A percentile compares a stretch with the other conserved stretches of the same genome.
Conservation (phyloP, 2,888 invertebrate genomes). For the Lathronympha strigana region DNA sequence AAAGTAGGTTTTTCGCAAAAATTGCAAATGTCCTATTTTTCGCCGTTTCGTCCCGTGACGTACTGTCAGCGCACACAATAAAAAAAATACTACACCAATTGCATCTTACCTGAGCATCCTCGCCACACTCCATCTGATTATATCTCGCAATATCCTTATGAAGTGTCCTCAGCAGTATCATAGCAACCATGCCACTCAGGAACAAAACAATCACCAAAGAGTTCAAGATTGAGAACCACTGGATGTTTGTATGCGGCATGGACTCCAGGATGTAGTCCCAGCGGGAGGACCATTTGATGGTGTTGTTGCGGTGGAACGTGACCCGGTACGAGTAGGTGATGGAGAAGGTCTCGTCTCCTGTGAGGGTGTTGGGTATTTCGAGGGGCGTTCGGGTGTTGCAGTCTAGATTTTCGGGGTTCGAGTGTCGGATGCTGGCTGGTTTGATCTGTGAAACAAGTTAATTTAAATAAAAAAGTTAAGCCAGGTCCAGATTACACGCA, state of each 20-base stretch:
- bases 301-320: constrained; percentile 90
- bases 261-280: constrained; percentile 99
- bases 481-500: no score
- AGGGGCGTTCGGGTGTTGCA: constrained; percentile 86
- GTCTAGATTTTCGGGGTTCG: constrained; percentile 71
- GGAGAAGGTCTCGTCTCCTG: constrained; percentile 79
- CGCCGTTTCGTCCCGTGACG: no score
- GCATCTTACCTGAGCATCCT: constrained; percentile 93
- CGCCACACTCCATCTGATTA: constrained; percentile 96
- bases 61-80: background rate
- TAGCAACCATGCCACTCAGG: constrained; percentile 99
- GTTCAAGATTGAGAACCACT: constrained; percentile 99
- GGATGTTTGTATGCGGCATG: constrained; percentile 99
- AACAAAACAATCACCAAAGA: constrained; percentile 98
- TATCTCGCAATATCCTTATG: constrained; percentile 99
- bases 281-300: constrained; percentile 98
- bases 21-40: no score
- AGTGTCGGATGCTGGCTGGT: constrained; percentile 85
- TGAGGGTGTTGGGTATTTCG: constrained; percentile 86
- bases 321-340: constrained; percentile 96
- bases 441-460: constrained; percentile 62
- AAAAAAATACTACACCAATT: background rate
- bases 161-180: constrained; percentile 98
- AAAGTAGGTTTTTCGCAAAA: no score
- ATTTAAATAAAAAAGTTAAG: no score